Conservation (phyloP, 2,113 vertebrate genomes). For the Euleptes europaea region DNA sequence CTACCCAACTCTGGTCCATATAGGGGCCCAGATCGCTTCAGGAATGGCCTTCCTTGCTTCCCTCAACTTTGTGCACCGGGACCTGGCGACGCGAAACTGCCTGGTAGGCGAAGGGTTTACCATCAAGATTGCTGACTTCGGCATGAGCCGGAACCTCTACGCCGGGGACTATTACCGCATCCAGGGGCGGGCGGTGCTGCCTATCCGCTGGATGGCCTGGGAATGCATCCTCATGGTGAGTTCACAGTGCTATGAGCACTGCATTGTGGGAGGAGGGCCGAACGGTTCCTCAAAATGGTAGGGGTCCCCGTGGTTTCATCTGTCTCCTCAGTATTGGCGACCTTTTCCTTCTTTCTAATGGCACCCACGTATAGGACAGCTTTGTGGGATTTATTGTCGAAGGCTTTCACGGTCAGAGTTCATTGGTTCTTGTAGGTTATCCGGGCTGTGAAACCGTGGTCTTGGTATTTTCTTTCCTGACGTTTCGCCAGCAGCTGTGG, state of each 20-base stretch:
- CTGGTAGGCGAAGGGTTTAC: constrained; percentile 88
- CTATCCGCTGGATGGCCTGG: constrained; percentile 97
- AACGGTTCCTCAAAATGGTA: not conserved
- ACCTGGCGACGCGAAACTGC: constrained; percentile 91
- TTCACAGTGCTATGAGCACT: not conserved
- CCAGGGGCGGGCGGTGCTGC: constrained; percentile 90
- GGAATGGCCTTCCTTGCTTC: constrained; percentile 92
- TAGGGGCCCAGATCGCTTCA: constrained; percentile 90
- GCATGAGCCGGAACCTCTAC: constrained; percentile 93
- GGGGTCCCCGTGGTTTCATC: too few relatives aligned
- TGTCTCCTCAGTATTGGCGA: not conserved
- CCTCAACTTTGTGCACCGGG: constrained; percentile 91
- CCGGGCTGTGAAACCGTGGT: too few relatives aligned
- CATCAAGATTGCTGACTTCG: constrained; percentile 94
- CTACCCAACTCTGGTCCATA: constrained; percentile 85
- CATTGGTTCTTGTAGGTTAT: too few relatives aligned
- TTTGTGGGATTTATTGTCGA: not conserved
- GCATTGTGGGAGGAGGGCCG: not conserved
- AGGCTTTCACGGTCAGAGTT: too few relatives aligned
- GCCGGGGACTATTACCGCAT: constrained; percentile 91
- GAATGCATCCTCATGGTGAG: constrained; percentile 94
- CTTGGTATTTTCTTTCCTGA: too few relatives aligned
- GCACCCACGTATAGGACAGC: not conserved
- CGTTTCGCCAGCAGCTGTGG: too few relatives aligned
- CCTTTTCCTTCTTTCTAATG: not conserved